A percentile compares a stretch with the other conserved stretches of the same genome.
phyloP scores from a whole-genome alignment of 2,113 vertebrate genomes.

The Phyllostomus hastatus region DNA sequence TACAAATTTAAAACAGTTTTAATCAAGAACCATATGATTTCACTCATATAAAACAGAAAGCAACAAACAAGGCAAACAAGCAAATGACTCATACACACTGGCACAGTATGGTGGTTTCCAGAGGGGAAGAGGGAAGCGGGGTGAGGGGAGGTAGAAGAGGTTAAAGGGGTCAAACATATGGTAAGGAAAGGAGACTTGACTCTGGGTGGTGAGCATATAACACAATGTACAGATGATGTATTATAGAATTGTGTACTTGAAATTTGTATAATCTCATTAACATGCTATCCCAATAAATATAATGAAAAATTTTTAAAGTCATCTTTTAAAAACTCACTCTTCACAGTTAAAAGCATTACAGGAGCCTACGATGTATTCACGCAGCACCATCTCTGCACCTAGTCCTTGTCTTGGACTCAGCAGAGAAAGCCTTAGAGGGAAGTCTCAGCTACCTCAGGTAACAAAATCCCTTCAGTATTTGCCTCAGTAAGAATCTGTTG shows the following conservation, averaged over 20 bases:
- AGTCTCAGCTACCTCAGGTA: background rate
- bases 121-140: background rate
- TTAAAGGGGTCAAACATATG: background rate
- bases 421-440: background rate
- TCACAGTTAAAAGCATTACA: background rate
- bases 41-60: background rate
- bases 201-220: background rate
- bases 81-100: background rate
- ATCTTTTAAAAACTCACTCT: background rate
- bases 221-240: background rate
- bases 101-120: background rate
- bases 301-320: background rate
- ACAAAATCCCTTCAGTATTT: background rate
- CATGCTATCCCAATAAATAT: background rate
- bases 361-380: background rate
- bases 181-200: background rate
- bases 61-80: background rate
- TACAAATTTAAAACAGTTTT: background rate
- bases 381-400: background rate
- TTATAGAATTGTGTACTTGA: background rate
- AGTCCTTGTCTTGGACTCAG: background rate
- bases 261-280: background rate
- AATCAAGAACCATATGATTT: background rate
- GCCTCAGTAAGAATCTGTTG: background rate
- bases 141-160: background rate